phyloP scores from a whole-genome alignment of 2,113 vertebrate genomes.

The Pan troglodytes region DNA sequence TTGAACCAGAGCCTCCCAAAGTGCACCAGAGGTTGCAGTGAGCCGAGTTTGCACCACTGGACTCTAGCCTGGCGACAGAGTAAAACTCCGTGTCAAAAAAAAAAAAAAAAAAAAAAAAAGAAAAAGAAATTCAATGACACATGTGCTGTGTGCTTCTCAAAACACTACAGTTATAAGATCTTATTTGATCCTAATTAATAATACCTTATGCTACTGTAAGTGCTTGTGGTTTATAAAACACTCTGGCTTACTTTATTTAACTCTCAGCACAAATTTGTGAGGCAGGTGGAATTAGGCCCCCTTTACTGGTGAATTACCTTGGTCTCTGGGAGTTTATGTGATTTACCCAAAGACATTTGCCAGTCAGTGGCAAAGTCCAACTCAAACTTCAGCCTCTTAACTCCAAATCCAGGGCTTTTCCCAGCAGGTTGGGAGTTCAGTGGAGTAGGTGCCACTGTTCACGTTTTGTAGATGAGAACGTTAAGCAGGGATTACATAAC shows the following conservation, averaged over 20 bases:
- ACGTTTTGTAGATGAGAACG: neutral
- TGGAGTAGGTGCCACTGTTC: neutral
- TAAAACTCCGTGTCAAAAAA: too few species aligned
- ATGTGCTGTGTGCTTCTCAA: accelerated
- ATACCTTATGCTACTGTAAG: neutral
- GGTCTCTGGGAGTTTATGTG: neutral
- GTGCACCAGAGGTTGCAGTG: too few species aligned
- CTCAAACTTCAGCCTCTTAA: neutral
- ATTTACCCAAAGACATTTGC: neutral
- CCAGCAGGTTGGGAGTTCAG: neutral
- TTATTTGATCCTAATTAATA: constrained; percentile 29
- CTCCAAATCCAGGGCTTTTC: neutral
- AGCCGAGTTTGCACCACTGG: too few species aligned
- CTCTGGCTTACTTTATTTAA: neutral
- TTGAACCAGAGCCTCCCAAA: too few species aligned
- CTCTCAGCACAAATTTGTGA: neutral
- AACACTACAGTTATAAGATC: neutral
- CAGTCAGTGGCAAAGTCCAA: neutral
- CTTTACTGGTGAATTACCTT: neutral
- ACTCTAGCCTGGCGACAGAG: too few species aligned
- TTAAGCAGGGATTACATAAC: neutral
- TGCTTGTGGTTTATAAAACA: constrained; percentile 16
- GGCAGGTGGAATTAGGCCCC: neutral
- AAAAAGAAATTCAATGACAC: neutral
- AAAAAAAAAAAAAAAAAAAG: too few species aligned